Conservation (phyloP, 2,797 vertebrate genomes). For the Lacerta agilis region DNA sequence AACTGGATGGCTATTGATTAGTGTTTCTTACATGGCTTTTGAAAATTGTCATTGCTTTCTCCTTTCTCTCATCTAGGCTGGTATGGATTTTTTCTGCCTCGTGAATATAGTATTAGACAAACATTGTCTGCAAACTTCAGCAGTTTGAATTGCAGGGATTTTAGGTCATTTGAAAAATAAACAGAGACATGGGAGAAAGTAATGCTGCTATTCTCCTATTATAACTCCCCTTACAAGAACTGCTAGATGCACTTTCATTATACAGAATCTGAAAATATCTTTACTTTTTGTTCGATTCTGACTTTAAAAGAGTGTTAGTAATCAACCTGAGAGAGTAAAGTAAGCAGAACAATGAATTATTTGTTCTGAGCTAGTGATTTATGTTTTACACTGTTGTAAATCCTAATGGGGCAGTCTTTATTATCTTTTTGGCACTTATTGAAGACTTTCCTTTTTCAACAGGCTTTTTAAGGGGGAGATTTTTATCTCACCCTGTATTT, state of each 20-base stretch:
- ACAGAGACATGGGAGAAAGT: too few relatives aligned
- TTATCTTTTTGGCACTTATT: not conserved
- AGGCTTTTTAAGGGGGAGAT: too few relatives aligned
- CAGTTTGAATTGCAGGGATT: slow-evolving; percentile 18
- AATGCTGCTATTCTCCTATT: not conserved
- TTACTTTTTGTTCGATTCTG: not conserved
- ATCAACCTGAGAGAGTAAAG: not conserved
- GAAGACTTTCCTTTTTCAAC: too few relatives aligned
- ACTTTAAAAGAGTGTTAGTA: not conserved
- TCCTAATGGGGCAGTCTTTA: too few relatives aligned
- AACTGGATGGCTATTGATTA: slow-evolving; percentile 16
- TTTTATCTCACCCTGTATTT: too few relatives aligned
- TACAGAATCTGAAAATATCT: not conserved
- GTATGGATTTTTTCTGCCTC: slow-evolving; percentile 6
- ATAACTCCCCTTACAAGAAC: not conserved
- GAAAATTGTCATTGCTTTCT: slow-evolving; percentile 40
- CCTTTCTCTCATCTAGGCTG: accelerated
- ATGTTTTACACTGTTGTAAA: not conserved
- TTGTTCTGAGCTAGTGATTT: not conserved
- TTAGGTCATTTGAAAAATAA: not conserved
- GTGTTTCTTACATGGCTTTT: not conserved
- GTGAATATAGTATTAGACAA: slow-evolving; percentile 10
- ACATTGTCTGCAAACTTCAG: not conserved
- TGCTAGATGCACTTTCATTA: not conserved
- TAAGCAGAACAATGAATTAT: not conserved